These are phyloP conservation scores for Pseudolaguvia tuberculata DNA, from an alignment of 2,113 vertebrate genomes.

Conservation along the genomic window DNA sequence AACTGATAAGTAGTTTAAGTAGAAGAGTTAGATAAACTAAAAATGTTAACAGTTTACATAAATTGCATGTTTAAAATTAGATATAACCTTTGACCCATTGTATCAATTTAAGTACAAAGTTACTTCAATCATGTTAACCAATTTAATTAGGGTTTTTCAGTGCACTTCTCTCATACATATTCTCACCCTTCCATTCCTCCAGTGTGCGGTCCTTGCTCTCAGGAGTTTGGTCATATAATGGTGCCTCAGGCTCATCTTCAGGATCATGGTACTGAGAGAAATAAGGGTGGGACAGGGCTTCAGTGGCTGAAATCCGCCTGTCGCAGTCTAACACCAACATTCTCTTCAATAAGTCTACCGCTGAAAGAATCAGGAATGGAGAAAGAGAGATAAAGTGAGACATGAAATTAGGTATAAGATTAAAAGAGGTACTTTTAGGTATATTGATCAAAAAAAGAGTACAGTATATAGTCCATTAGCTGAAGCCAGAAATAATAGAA, in stretches of 20 bases:
- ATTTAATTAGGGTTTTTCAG: too few species aligned
- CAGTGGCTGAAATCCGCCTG: slow-evolving; percentile 83
- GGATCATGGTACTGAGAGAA: slow-evolving; percentile 97
- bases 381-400: background rate
- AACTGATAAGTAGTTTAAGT: too few species aligned
- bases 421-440: background rate
- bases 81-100: too few species aligned
- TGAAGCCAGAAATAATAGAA: background rate
- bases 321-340: slow-evolving; percentile 97
- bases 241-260: slow-evolving; percentile 87
- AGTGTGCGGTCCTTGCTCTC: slow-evolving; percentile 88
- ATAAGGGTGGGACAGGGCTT: slow-evolving; percentile 88
- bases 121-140: too few species aligned
- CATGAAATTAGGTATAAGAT: background rate
- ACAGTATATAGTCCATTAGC: background rate
- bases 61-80: too few species aligned
- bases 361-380: slow-evolving; percentile 58
- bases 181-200: slow-evolving; percentile 94
- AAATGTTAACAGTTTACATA: too few species aligned
- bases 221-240: slow-evolving; percentile 84
- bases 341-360: slow-evolving; percentile 88
- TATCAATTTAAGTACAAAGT: too few species aligned
- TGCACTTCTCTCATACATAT: too few species aligned
- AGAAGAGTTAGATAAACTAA: too few species aligned
- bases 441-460: background rate